Conservation (phyloP, 2,797 vertebrate species). For the Morus bassanus region DNA sequence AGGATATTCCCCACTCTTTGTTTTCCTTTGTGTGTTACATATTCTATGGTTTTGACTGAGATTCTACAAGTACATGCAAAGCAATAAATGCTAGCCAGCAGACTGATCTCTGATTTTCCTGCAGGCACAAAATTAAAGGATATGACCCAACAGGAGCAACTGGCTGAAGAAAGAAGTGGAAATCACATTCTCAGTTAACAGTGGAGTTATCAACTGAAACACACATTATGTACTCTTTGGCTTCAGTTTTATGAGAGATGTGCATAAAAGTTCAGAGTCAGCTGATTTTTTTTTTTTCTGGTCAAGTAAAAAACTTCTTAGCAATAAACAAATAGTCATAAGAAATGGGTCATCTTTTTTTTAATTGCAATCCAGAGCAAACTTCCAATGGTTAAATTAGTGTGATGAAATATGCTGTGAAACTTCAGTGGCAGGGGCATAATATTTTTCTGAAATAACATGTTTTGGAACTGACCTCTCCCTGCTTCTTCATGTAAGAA, state of each 20-base stretch:
- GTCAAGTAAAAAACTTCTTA: neutral
- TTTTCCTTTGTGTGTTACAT: neutral
- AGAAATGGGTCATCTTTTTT: neutral
- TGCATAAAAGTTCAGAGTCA: neutral
- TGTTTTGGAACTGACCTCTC: neutral
- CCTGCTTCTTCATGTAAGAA: neutral
- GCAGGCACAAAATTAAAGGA: neutral
- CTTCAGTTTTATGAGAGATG: neutral
- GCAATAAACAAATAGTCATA: neutral
- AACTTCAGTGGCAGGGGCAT: neutral
- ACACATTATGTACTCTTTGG: neutral
- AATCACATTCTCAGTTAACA: neutral
- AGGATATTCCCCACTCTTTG: slow-evolving; percentile 21
- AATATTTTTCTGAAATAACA: neutral
- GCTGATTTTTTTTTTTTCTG: neutral
- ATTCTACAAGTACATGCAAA: neutral
- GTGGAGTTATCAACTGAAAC: neutral
- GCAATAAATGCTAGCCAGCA: neutral
- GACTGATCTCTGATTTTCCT: neutral
- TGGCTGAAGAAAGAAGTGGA: neutral
- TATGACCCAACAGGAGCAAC: neutral
- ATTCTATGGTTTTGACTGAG: neutral
- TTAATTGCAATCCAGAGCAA: neutral
- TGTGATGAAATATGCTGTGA: neutral
- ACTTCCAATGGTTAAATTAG: neutral